Evolutionary conservation across 2,888 invertebrate species (phyloP), one percentile per base, ranked within the genome.

Genomic region (Amphimallon solstitiale): DNA sequence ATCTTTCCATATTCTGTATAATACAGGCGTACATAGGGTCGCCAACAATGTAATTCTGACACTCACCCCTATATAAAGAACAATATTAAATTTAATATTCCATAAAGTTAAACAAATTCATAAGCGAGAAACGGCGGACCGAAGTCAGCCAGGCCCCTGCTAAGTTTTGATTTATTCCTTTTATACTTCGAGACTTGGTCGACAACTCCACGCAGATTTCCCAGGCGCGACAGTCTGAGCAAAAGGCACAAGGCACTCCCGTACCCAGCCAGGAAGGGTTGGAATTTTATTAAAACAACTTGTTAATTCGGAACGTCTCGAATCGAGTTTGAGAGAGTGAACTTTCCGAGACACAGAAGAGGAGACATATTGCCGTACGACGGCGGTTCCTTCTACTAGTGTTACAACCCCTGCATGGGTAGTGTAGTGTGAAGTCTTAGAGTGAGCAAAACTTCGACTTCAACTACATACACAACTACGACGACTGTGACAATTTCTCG

Each of bases 241-340:
- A 54, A 54, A 38, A 40, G n/a, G 9, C 35, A 15, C 15, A 14
- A 6, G 15, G 49, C 12, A 37, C 10, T 73, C 74, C 69, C 70
- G 71, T 73, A 71, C 75, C 74, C 68, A 70, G 76, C 74, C 68
- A 70, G 76, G 79, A 80, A 81, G 79, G 79, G 80, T 80, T 71
- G 48, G 71, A 70, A 79, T 81, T 81, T 81, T 82, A 81, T 81
- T 81, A 80, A 82, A 82, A 82, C 82, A 82, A 81, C 81, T 81
- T 82, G 82, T 82, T 82, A 82, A 82, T 82, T 81, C 82, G 79
- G 77, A 78, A 76, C 78, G 81, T 78, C 77, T 78, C 78, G 74
- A 77, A 79, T 65, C 63, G 54, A 21, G 23, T 37, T 37, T 6
- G 63, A 29, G 63, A 51, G 51, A 43, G 35, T 72, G 76, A 80